Evolutionary conservation across 2,888 invertebrate genomes (phyloP), one percentile per base, ranked within the genome.

Genomic region (Cryptus armator): DNA sequence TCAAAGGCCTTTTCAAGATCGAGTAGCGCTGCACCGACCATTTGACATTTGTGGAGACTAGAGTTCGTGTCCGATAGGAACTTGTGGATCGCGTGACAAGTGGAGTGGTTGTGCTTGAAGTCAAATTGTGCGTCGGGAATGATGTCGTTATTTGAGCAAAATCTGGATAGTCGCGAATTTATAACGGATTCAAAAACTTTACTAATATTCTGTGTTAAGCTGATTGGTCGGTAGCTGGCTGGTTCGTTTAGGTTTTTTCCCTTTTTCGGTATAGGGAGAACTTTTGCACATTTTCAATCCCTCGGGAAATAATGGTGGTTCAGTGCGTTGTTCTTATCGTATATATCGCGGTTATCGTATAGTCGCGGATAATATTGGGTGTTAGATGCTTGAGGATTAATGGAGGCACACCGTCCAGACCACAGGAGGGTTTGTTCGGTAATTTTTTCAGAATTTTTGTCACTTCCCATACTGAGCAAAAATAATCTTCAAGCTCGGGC

Each of bases 101-200:
- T 86, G 0, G 87, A 83, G 29, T 84, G 88, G 14, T 48, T 24
- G 1, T 62, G 19, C 74, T 64, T 81, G 12, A 88, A 88, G 4
- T 85, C 84, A 37, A 83, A 87, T 78, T 87, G 85, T 4, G 80
- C 80, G 0, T 68, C 64, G 0, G 87, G 82, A 2, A 87, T 77
- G 7, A 86, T n/a, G 37, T 84, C 85, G n/a, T n/a, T n/a, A n/a
- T n/a, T n/a, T n/a, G n/a, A n/a, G n/a, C n/a, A n/a, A n/a, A n/a
- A n/a, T n/a, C n/a, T n/a, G n/a, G n/a, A n/a, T n/a, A n/a, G n/a
- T n/a, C n/a, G n/a, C n/a, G n/a, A n/a, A n/a, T n/a, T n/a, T 0
- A 85, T 86, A 4, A 84, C 1, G 7, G 62, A 64, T 70, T 87
- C 85, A 24, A 32, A 86, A 0, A 85, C 76, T 81, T 86, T 86